Conservation (phyloP, 2,113 vertebrate genomes). For the Collichthys lucidus region DNA sequence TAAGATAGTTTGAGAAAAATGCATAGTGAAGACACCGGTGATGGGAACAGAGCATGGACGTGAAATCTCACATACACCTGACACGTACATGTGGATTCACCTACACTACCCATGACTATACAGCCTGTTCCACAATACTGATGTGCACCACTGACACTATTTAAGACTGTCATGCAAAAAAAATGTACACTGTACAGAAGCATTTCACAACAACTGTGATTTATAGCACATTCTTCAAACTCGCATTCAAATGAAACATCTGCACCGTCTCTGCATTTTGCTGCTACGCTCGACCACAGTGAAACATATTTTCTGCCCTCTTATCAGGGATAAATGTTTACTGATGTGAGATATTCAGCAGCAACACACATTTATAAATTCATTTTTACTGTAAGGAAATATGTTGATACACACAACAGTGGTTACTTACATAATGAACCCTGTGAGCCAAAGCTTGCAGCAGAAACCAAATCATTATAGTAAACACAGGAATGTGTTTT, state of each 20-base stretch:
- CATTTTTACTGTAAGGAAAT: not conserved
- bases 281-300: not conserved
- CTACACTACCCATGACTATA: slow-evolving; percentile 31
- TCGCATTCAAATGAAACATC: slow-evolving; percentile 26
- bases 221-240: slow-evolving; percentile 8
- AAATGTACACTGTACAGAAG: not conserved
- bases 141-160: slow-evolving; percentile 12
- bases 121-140: slow-evolving; percentile 20
- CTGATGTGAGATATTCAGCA: not conserved
- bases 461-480: slow-evolving; percentile 46
- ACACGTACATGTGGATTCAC: slow-evolving; percentile 44
- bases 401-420: not conserved
- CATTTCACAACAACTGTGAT: slow-evolving; percentile 16
- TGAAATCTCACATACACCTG: slow-evolving; percentile 75
- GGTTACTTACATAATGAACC: not conserved
- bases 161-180: slow-evolving; percentile 23
- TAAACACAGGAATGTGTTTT: slow-evolving; percentile 64
- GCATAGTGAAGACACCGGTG: slow-evolving; percentile 14
- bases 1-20: slow-evolving; percentile 24
- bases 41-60: slow-evolving; percentile 60
- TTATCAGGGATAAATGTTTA: slow-evolving; percentile 19
- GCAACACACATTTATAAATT: not conserved
- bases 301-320: not conserved
- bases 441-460: not conserved
- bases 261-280: not conserved